Conservation (phyloP, 2,797 vertebrate genomes). For the Argya squamiceps region DNA sequence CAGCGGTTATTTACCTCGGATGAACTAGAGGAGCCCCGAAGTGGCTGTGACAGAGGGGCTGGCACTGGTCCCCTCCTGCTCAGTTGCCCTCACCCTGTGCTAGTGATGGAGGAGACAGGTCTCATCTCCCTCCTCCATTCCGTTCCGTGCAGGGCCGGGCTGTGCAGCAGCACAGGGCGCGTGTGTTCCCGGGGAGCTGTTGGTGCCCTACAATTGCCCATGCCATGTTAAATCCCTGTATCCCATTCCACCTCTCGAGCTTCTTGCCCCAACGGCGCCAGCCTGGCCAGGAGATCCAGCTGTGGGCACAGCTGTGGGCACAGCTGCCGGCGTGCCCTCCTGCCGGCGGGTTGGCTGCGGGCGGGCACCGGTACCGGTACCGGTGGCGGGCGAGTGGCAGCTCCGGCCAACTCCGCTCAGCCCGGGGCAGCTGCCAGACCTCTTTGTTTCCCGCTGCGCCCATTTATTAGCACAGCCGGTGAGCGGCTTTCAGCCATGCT, state of each 20-base stretch:
- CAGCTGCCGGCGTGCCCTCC: background rate
- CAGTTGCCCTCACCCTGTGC: accelerated
- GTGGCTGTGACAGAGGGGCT: background rate
- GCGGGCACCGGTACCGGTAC: background rate
- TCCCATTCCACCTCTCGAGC: background rate
- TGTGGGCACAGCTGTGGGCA: background rate
- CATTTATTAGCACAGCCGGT: conserved; percentile 1
- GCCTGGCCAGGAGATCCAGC: background rate
- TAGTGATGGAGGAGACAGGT: background rate
- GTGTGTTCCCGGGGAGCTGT: accelerated
- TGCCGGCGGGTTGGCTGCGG: background rate
- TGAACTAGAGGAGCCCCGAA: background rate
- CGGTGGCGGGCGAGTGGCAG: background rate
- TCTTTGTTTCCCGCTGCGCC: background rate
- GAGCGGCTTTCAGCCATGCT: background rate
- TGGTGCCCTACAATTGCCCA: background rate
- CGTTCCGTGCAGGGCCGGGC: accelerated
- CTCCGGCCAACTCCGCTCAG: background rate
- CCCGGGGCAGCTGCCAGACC: conserved; percentile 24
- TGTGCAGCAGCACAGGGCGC: accelerated
- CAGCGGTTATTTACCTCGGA: background rate
- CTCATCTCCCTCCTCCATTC: background rate
- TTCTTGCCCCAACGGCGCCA: accelerated
- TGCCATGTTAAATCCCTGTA: background rate
- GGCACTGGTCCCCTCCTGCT: background rate